A percentile compares a stretch with the other conserved stretches of the same genome.
phyloP scores from a whole-genome alignment of 1,140 invertebrate genomes.

The Pachypeltis micranthus region DNA sequence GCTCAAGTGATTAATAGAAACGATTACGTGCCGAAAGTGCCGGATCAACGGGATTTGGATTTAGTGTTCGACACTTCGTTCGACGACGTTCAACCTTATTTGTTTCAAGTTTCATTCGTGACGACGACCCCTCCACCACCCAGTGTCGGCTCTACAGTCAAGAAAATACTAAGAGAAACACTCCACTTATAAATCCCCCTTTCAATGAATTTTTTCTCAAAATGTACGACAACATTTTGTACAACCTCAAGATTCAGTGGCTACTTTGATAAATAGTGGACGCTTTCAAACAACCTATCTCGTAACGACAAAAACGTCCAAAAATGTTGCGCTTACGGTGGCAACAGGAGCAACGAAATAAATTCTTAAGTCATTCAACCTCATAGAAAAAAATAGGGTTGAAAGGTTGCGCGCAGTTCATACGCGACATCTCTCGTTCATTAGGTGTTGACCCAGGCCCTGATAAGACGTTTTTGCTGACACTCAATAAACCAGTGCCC shows the following conservation, averaged over 20 bases:
- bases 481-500: no score
- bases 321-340: no score
- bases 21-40: slow-evolving; percentile 12
- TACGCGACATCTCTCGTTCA: no score
- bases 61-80: not conserved
- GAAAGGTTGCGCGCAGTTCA: no score
- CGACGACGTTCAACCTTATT: not conserved
- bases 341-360: not conserved
- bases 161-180: not conserved
- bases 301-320: no score
- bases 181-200: not conserved
- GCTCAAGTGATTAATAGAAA: not conserved
- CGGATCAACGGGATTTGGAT: not conserved
- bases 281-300: no score
- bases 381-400: no score
- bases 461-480: no score
- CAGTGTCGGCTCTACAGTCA: not conserved
- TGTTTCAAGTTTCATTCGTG: not conserved
- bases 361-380: not conserved
- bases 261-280: not conserved
- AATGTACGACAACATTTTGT: not conserved
- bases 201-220: not conserved
- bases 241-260: not conserved
- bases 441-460: no score
- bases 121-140: not conserved